A percentile compares a stretch with the other conserved stretches of the same genome.
Conservation (phyloP, 2,888 invertebrate genomes). For the Lathronympha strigana region DNA sequence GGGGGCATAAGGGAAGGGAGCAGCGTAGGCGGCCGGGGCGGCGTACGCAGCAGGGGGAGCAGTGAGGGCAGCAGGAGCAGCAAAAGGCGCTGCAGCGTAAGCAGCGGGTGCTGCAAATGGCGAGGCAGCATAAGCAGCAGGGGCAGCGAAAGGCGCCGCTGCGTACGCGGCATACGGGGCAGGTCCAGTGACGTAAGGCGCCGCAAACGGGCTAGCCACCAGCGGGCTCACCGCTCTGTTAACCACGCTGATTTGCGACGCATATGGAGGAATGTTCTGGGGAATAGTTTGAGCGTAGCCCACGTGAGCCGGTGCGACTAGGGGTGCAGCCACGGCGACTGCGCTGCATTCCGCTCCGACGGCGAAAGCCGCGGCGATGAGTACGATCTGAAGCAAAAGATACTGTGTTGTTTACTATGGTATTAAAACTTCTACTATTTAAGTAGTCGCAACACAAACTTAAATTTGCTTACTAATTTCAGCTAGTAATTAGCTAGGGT, state of each 20-base stretch:
- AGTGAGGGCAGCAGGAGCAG: conserved; percentile 42
- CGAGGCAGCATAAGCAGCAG: conserved; percentile 48
- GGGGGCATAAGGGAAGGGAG: conserved; percentile 54
- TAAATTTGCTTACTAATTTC: no score
- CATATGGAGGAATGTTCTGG: conserved; percentile 86
- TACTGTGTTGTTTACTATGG: no score
- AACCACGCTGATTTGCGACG: conserved; percentile 84
- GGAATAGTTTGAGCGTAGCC: conserved; percentile 85
- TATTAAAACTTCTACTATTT: no score
- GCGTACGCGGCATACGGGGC: conserved; percentile 55
- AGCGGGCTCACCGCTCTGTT: conserved; percentile 71
- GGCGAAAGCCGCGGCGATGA: conserved; percentile 70
- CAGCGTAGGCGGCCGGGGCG: conserved; percentile 41
- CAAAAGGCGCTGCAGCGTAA: conserved; percentile 40
- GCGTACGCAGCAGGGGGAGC: conserved; percentile 49
- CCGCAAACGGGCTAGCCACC: conserved; percentile 63
- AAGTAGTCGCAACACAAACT: no score
- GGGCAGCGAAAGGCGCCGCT: conserved; percentile 46
- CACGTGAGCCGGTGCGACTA: conserved; percentile 82
- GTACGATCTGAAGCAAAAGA: conserved; percentile 68
- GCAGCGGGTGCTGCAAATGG: conserved; percentile 33
- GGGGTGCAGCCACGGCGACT: conserved; percentile 66
- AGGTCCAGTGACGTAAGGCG: conserved; percentile 49
- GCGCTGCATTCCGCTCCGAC: conserved; percentile 70
- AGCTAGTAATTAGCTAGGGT: no score